Evolutionary conservation across 2,797 vertebrate species (phyloP), one percentile per base, ranked within the genome.

Genomic region (Euphonia xanthogaster): DNA sequence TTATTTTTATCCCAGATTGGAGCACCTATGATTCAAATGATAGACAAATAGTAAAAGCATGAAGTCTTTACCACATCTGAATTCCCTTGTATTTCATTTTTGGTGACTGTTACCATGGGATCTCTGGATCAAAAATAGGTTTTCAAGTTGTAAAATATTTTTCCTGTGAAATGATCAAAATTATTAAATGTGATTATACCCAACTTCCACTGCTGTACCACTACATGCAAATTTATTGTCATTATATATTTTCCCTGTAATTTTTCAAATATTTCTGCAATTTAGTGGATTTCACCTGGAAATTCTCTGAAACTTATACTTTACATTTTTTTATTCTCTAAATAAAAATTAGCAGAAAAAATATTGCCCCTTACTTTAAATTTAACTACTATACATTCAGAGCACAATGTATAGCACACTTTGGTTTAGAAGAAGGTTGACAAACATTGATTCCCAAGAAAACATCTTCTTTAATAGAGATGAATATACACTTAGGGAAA

Each of bases 1-100:
- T 78, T 95, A 92, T 93, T 96, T 97, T 96, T 94, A 93, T 90
- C 35, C 13, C 28, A 80, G 23, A 8, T 82, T 90, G 50, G 62
- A 92, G 58, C 77, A 90, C 47, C 72, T 82, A 78, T 71, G 44
- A 83, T 87, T 93, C 65, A 93, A 94, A 92, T 51, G 24, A 78
- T 4, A 96, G 65, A 39, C 48, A 94, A 93, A 89, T 10, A 61
- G 12, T 51, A 77, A 82, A 74, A 85, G 20, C 16, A 27, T 33
- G 17, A 4, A 6, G 14, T 71, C n/a, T 83, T 54, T 47, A 71
- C 33, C 45, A 54, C 11, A 4, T 8, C 47, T 33, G 6, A 4
- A 53, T 88, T 76, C 47, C 45, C 39, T 82, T 39, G 44, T 78
- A 55, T 90, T 85, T 79, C 20, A 42, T 14, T 48, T 92, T 62